Conservation (phyloP, 2,888 invertebrate genomes). For the Acronicta leporina region DNA sequence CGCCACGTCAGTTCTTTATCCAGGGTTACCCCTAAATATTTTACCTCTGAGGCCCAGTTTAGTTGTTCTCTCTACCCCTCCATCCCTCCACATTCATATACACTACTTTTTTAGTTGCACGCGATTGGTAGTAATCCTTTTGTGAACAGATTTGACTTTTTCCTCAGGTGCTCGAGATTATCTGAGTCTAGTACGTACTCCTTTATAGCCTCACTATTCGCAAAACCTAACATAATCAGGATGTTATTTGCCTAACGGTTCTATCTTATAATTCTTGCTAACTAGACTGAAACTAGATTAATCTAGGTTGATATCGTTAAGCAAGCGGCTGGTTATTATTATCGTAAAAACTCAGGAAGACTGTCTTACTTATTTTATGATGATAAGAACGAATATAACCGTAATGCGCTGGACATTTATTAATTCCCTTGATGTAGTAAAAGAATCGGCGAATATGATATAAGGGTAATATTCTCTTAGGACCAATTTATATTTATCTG, state of each 20-base stretch:
- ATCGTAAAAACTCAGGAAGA: constrained; percentile 30
- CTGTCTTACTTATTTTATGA: constrained; percentile 31
- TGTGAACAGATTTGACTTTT: too few relatives aligned
- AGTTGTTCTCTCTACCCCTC: too few relatives aligned
- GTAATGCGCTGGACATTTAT: constrained; percentile 18
- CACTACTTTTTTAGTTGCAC: too few relatives aligned
- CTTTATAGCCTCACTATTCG: too few relatives aligned
- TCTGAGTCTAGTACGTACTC: too few relatives aligned
- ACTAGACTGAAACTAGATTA: constrained; percentile 32
- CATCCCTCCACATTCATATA: too few relatives aligned
- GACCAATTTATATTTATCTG: not conserved
- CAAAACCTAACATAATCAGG: not conserved
- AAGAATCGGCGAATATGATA: constrained; percentile 9
- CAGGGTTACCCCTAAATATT: too few relatives aligned
- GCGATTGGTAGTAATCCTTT: too few relatives aligned
- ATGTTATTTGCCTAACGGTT: constrained; percentile 16
- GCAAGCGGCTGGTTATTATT: constrained; percentile 20
- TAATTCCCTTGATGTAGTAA: constrained; percentile 19
- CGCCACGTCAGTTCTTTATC: too few relatives aligned
- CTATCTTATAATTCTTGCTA: constrained; percentile 19
- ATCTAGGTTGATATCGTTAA: constrained; percentile 33
- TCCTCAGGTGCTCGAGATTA: too few relatives aligned
- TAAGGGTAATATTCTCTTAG: not conserved
- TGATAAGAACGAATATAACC: constrained; percentile 20
- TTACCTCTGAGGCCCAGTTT: too few relatives aligned